Conservation (phyloP, 2,888 invertebrate species). For the Scaptomyza flava region DNA sequence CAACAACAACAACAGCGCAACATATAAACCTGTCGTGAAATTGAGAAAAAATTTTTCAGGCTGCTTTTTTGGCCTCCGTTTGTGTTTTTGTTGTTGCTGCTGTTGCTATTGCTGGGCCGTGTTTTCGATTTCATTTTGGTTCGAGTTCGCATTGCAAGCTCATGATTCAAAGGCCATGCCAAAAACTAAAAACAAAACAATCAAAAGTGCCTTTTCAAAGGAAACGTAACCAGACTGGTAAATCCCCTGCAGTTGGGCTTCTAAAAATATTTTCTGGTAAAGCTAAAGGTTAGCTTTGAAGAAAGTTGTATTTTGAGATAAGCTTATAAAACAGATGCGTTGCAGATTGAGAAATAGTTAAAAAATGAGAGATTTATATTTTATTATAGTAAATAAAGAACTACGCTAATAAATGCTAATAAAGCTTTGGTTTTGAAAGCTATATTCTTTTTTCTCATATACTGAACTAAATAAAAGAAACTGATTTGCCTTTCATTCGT, state of each 20-base stretch:
- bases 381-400: too few relatives aligned
- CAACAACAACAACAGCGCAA: slow-evolving; percentile 23
- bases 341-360: too few relatives aligned
- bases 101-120: slow-evolving; percentile 37
- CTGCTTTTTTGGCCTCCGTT: slow-evolving; percentile 33
- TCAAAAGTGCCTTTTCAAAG: neutral
- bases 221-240: neutral
- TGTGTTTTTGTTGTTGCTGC: slow-evolving; percentile 38
- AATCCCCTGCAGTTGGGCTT: slow-evolving; percentile 26
- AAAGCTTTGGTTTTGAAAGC: too few relatives aligned
- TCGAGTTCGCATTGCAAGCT: slow-evolving; percentile 51
- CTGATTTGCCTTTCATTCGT: too few relatives aligned
- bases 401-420: too few relatives aligned
- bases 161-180: slow-evolving; percentile 59
- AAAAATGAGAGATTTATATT: too few relatives aligned
- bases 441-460: too few relatives aligned
- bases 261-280: too few relatives aligned
- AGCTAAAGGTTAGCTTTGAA: too few relatives aligned
- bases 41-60: slow-evolving; percentile 61
- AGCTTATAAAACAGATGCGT: too few relatives aligned
- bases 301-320: too few relatives aligned
- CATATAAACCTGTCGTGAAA: slow-evolving; percentile 69
- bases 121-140: slow-evolving; percentile 65
- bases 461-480: too few relatives aligned
- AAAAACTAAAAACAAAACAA: slow-evolving; percentile 21